Conservation (phyloP, 2,888 invertebrate species). For the Chloroclystis v-ata region DNA sequence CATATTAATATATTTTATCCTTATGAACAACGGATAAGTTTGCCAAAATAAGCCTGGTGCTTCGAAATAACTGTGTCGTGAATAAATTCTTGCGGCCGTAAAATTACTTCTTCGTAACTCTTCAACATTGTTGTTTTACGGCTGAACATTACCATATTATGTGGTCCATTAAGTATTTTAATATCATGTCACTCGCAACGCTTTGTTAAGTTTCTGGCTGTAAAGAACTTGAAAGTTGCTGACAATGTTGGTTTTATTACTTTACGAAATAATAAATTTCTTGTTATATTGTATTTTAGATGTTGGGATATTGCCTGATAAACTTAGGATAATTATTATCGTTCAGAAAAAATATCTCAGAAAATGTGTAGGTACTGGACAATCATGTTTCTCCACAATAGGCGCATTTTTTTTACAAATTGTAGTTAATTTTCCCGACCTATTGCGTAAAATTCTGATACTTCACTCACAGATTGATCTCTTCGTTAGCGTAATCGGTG, state of each 20-base stretch:
- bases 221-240: slow-evolving; percentile 21
- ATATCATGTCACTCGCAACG: slow-evolving; percentile 37
- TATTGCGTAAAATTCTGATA: too few species aligned
- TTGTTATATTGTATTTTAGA: neutral
- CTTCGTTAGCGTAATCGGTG: too few species aligned
- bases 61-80: neutral
- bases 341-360: too few species aligned
- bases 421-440: too few species aligned
- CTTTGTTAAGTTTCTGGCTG: slow-evolving; percentile 36
- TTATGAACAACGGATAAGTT: too few species aligned
- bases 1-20: too few species aligned
- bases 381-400: too few species aligned
- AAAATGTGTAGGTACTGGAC: too few species aligned
- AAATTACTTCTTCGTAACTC: slow-evolving; percentile 25
- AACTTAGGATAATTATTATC: too few species aligned
- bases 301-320: too few species aligned
- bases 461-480: too few species aligned
- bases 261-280: neutral
- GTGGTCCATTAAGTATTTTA: slow-evolving; percentile 43
- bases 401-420: too few species aligned
- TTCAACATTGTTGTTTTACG: slow-evolving; percentile 40
- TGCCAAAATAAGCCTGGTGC: neutral
- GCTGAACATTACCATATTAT: slow-evolving; percentile 40
- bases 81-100: slow-evolving; percentile 10
- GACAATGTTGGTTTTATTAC: slow-evolving; percentile 17